Conservation (phyloP, 2,113 vertebrate genomes). For the Lasiurus cinereus region DNA sequence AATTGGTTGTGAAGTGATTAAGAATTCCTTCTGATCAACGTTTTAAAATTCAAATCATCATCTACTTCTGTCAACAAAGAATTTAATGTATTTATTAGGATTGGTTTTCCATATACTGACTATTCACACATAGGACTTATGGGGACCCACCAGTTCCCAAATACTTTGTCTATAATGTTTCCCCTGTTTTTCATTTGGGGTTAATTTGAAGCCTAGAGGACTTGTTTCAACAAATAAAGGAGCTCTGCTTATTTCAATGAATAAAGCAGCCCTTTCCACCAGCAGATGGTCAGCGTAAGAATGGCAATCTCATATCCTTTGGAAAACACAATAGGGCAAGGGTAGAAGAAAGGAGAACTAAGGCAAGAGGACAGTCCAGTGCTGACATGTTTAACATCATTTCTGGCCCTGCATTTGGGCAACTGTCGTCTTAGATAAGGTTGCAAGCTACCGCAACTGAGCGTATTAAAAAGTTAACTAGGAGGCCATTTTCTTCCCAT, state of each 20-base stretch:
- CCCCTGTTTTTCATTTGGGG: neutral
- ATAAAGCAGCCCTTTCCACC: neutral
- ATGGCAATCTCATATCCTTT: neutral
- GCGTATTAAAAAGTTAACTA: slow-evolving; percentile 18
- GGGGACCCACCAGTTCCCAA: neutral
- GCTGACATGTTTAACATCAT: neutral
- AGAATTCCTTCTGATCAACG: neutral
- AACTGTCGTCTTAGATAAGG: neutral
- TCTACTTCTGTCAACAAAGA: neutral
- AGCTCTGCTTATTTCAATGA: neutral
- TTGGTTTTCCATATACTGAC: neutral
- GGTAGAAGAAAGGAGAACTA: neutral
- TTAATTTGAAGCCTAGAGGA: neutral
- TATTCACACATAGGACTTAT: neutral
- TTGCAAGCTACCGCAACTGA: slow-evolving; percentile 13
- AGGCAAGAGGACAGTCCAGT: neutral
- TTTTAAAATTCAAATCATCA: neutral
- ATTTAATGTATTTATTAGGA: neutral
- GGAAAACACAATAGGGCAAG: neutral
- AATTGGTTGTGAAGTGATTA: neutral
- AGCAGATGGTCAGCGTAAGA: neutral
- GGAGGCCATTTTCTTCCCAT: slow-evolving; percentile 14
- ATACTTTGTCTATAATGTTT: neutral
- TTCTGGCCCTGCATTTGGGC: neutral
- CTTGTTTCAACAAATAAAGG: neutral